A percentile compares a stretch with the other conserved stretches of the same genome.
These are phyloP conservation scores for Hirtodrosophila trivittata DNA, from an alignment of 2,888 invertebrate species.

Conservation along the genomic window DNA sequence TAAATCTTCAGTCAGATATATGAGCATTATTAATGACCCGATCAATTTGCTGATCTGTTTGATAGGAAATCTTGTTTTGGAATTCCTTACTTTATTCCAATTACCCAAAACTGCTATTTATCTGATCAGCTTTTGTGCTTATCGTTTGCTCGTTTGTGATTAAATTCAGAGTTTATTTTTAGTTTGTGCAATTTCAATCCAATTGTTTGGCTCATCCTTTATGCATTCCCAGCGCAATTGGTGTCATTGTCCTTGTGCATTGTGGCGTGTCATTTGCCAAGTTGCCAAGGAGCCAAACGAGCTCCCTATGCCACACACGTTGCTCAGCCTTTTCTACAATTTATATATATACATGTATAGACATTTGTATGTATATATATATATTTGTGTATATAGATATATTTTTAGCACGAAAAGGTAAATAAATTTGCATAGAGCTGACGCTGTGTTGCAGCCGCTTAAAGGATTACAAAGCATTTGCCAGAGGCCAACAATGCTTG, in stretches of 20 bases:
- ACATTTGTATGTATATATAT: constrained; percentile 31
- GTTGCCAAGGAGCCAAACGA: constrained; percentile 27
- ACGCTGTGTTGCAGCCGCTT: constrained; percentile 37
- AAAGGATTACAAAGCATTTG: constrained; percentile 66
- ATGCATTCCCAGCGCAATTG: constrained; percentile 43
- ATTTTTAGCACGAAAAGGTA: constrained; percentile 68
- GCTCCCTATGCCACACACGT: constrained; percentile 45
- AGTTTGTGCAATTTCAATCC: constrained; percentile 18
- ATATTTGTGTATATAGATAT: constrained; percentile 33
- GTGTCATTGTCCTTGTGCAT: constrained; percentile 72
- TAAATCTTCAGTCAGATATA: too few species aligned
- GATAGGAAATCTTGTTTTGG: too few species aligned
- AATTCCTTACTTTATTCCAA: constrained; percentile 18
- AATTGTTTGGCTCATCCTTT: constrained; percentile 32
- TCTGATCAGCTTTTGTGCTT: constrained; percentile 42
- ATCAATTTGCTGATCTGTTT: too few species aligned
- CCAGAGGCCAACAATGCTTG: constrained; percentile 54
- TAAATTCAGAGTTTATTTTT: constrained; percentile 38
- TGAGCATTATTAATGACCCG: too few species aligned
- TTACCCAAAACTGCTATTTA: constrained; percentile 28
- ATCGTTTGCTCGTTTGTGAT: constrained; percentile 40
- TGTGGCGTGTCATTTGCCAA: constrained; percentile 61
- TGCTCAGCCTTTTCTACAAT: constrained; percentile 26
- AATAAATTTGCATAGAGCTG: constrained; percentile 72
- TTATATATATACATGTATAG: constrained; percentile 1